These are phyloP conservation scores for Glossosoma conforme DNA, from an alignment of 1,140 invertebrate species.

Conservation along the genomic window DNA sequence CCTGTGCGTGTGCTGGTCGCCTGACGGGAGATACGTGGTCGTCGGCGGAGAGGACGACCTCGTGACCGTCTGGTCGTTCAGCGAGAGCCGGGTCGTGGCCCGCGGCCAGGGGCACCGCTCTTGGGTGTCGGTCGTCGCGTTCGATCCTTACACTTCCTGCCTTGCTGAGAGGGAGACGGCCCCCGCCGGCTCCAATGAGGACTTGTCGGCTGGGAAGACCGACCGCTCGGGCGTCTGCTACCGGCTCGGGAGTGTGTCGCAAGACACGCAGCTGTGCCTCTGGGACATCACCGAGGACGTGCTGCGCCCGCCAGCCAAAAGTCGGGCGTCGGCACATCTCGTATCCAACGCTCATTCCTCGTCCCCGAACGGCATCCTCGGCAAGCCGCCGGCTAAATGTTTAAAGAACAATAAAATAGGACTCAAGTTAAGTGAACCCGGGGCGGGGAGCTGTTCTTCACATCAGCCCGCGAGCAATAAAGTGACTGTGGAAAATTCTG, in stretches of 20 bases:
- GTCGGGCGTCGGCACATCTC: conserved; percentile 43
- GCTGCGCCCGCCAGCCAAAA: conserved; percentile 59
- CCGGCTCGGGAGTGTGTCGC: conserved; percentile 92
- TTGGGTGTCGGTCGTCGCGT: conserved; percentile 96
- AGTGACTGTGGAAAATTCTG: conserved; percentile 16
- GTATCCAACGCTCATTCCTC: conserved; percentile 35
- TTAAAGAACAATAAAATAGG: conserved; percentile 33
- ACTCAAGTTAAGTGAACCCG: conserved; percentile 35
- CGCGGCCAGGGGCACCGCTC: conserved; percentile 91
- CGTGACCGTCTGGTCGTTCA: conserved; percentile 95
- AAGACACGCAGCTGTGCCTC: conserved; percentile 96
- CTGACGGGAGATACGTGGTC: conserved; percentile 91
- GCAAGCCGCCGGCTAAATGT: conserved; percentile 31
- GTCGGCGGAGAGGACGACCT: conserved; percentile 98
- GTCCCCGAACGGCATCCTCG: conserved; percentile 42
- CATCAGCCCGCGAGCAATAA: conserved; percentile 11
- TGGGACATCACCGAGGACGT: conserved; percentile 99
- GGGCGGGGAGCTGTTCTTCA: conserved; percentile 1
- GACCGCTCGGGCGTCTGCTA: conserved; percentile 64
- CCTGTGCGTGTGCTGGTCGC: conserved; percentile 96
- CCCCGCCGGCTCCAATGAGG: conserved; percentile 46
- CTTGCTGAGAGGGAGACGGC: conserved; percentile 47
- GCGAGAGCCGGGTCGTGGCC: conserved; percentile 89
- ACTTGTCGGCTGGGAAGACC: conserved; percentile 40
- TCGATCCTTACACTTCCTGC: conserved; percentile 82